Evolutionary conservation across 2,113 vertebrate genomes (phyloP), one percentile per base, ranked within the genome.

Genomic region (Oplegnathus fasciatus): DNA sequence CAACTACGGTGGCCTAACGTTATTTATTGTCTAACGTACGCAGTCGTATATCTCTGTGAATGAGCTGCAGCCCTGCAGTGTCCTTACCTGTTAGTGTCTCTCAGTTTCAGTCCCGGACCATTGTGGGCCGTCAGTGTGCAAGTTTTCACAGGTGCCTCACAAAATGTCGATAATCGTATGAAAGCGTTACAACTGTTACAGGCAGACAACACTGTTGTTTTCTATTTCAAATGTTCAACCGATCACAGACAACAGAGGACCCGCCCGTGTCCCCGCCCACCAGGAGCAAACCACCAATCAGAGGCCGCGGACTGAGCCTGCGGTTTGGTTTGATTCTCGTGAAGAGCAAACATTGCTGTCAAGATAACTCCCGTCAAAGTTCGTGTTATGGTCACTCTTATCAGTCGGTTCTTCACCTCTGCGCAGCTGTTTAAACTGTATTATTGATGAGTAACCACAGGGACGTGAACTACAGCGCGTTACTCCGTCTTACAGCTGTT

Each of bases 201-300:
- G 1, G 5, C 7, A 24, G 60, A 28, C 18, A 13, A 40, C 24
- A 0, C 32, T 67, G 57, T 65, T 86, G 42, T 90, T 87, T 81
- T 80, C 30, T 37, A 68, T 86, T 94, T 90, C 61, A 94, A 93
- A 95, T 79, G n/a, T 68, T 73, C 85, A 90, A 93, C 92, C 88
- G 90, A 92, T 85, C 75, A 13, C 20, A 22, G 40, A 52, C 40
- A 28, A 9, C 78, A 67, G 44, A 4, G 34, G 54, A 2, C 14
- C 62, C 88, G 37, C 89, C 89, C 20, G 7, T 68, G 10, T 1
- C 58, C 17, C 52, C 80, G 85, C 88, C 93, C 84, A 80, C 15
- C 20, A 1, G 0, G 9, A 42, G 0, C 0, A 40, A 50, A 2
- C 7, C 5, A 57, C 94, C 94, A 94, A 95, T 94, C 83, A 90